Percentiles rank a stretch among this genome's conserved stretches.
Conservation (phyloP, 2,113 vertebrate species). For the Istiophorus platypterus region DNA sequence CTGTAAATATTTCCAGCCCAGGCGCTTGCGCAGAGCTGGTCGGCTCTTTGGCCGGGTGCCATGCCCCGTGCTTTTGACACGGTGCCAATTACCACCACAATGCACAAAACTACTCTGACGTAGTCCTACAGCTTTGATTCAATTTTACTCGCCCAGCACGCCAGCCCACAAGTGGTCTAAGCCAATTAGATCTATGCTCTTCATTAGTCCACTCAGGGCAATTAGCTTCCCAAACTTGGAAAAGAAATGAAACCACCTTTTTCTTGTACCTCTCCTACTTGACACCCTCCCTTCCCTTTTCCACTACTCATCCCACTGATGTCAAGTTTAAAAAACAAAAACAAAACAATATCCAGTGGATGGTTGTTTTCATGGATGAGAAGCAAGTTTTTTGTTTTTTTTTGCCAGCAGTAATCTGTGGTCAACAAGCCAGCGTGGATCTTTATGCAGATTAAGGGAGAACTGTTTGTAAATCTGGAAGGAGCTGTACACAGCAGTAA, state of each 20-base stretch:
- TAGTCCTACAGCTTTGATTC: slow-evolving; percentile 77
- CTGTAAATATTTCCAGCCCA: not conserved
- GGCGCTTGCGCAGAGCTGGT: not conserved
- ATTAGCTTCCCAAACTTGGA: slow-evolving; percentile 62
- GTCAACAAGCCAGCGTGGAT: slow-evolving; percentile 69
- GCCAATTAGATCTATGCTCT: slow-evolving; percentile 73
- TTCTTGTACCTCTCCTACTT: not conserved
- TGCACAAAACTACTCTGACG: slow-evolving; percentile 46
- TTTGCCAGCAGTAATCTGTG: slow-evolving; percentile 64
- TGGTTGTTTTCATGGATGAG: slow-evolving; percentile 50
- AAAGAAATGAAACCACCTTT: slow-evolving; percentile 15
- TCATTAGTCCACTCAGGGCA: slow-evolving; percentile 69
- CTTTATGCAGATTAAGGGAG: slow-evolving; percentile 73
- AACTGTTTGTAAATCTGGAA: slow-evolving; percentile 71
- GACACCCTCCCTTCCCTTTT: not conserved
- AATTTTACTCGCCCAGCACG: slow-evolving; percentile 73
- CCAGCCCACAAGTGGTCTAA: slow-evolving; percentile 54
- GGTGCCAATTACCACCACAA: slow-evolving; percentile 59
- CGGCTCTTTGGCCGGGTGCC: slow-evolving; percentile 54
- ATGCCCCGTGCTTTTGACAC: slow-evolving; percentile 45
- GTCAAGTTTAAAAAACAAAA: not conserved
- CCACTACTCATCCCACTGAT: slow-evolving; percentile 3
- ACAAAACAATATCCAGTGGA: not conserved
- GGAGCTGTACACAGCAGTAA: slow-evolving; percentile 64
- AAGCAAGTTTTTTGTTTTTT: slow-evolving; percentile 58